Evolutionary conservation across 2,113 vertebrate species (phyloP).

Genomic region (Petrocephalus microphthalmus): DNA sequence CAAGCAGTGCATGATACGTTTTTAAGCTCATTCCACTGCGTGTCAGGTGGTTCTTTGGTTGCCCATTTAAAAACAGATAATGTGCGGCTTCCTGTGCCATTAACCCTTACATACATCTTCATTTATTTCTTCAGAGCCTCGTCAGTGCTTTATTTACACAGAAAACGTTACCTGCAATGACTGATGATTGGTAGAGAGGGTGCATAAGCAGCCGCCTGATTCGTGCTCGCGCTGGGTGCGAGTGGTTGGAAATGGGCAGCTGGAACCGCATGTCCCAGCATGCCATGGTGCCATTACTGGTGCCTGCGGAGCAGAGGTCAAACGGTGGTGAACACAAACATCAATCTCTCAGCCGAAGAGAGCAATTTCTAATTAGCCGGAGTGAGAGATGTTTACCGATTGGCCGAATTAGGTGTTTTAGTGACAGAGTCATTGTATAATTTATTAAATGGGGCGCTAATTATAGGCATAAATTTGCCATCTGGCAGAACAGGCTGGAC

Average conservation of each 20-base stretch:
- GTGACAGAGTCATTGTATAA: not conserved
- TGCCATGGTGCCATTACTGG: constrained; percentile 94
- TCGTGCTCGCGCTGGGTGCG: constrained; percentile 83
- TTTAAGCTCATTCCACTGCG: not conserved
- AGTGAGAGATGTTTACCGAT: not conserved
- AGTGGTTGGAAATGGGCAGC: constrained; percentile 93
- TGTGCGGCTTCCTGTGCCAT: not conserved
- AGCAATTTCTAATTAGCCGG: not conserved
- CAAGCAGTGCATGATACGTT: not conserved
- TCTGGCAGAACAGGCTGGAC: not conserved
- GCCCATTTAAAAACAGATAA: not conserved
- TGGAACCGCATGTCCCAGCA: constrained; percentile 99
- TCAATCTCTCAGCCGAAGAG: not conserved
- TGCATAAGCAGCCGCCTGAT: constrained; percentile 93
- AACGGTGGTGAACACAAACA: not conserved
- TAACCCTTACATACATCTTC: not conserved
- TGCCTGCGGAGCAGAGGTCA: constrained; percentile 60
- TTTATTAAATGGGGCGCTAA: not conserved
- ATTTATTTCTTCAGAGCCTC: not conserved
- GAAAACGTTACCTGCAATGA: constrained; percentile 80
- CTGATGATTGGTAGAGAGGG: constrained; percentile 89
- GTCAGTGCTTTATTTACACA: not conserved
- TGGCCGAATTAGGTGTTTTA: not conserved
- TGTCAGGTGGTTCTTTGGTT: not conserved
- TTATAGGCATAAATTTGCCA: not conserved